Base-by-base conservation (phyloP, 2,113 vertebrate species). In the Pipa parva region DNA sequence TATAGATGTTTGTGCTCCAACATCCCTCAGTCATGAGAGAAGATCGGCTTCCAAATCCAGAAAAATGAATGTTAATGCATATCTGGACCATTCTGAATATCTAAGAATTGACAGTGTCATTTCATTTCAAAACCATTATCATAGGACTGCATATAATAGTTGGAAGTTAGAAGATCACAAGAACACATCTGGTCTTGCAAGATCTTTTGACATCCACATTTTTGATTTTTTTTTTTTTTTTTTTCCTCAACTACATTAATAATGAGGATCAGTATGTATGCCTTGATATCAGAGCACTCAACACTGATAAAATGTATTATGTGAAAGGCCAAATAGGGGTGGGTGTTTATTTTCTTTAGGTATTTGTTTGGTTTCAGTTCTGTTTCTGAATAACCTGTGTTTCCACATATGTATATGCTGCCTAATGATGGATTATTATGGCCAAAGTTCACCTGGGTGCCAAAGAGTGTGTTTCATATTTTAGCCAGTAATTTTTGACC, bases 1-100 rank as follows among this genome's bases (percentile, higher is more conserved):
- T 97, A 73, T 97, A 93, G 87, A 68, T 73, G 59, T 24, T 22
- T 7, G 52, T 65, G 20, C 17, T 2, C 11, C 4, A 78, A 75
- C 68, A 75, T 63, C 63, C 79, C 71, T 78, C 1, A 25, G 17
- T 4, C 77, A 66, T 9, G 5, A 5, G 48, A 51, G 76, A 64
- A 76, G 21, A 73, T 76, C 78, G 80, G 72, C 80, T 85, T 71
- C 76, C 55, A 80, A 64, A 78, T 76, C 78, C 65, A 74, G 76
- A 73, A 77, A 80, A 80, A 81, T 75, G 74, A 77, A 33, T 71
- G 18, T 28, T 7, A 59, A 48, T 28, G 37, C 50, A 36, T 28
- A 36, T 37, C 63, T 28, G 21, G 42, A 48, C 64, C 21, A 20
- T 57, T 29, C 54, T 57, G 26, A 59, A 37, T 59, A 24, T 24